Evolutionary conservation across 2,797 vertebrate genomes (phyloP), one percentile per base, ranked within the genome.

Genomic region (Myotis vivesi): DNA sequence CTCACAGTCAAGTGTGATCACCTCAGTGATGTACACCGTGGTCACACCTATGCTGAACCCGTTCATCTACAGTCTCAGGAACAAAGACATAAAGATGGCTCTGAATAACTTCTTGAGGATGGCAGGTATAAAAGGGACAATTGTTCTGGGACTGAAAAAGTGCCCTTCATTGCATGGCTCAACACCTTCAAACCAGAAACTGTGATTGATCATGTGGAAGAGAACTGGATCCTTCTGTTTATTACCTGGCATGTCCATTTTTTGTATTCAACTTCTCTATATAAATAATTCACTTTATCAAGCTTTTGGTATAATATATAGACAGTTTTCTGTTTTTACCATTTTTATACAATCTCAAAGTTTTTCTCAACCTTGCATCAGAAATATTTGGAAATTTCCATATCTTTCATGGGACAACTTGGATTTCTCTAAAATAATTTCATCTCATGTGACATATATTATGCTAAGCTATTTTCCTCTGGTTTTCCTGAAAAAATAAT

Each of bases 11-110:
- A 59, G 5, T 59, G 53, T 53, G 30, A 9, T 19, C 5, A 17
- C 77, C 53, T 80, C 53, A 41, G 77, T 80, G 53, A 28, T 80
- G 53, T 80, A 80, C 53, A 59, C 33, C 1, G 17, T 76, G 46
- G 73, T 76, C 46, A 76, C 30, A 76, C 73, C 73, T 6, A 76
- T 76, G 73, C 46, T 76, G 73, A 76, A 76, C 19, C 73, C 72
- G 1, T 76, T 76, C 30, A 51, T 76, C 30, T 76, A 76, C 30
- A 76, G 73, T 33, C 72, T 75, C 30, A 51, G 46, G 17, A 76
- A 51, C 30, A 51, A 51, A 59, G 77, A 80, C 23, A 59, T 80
- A 41, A 80, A 59, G 5, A 10, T 1, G 36, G 53, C 53, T 80
- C 77, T 80, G 36, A 80, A 41, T 28, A 28, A 9, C 57, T 38